Percentiles rank a stretch among this genome's conserved stretches.
Evolutionary conservation across 2,797 vertebrate species (phyloP).

Genomic region (Gymnodraco acuticeps): DNA sequence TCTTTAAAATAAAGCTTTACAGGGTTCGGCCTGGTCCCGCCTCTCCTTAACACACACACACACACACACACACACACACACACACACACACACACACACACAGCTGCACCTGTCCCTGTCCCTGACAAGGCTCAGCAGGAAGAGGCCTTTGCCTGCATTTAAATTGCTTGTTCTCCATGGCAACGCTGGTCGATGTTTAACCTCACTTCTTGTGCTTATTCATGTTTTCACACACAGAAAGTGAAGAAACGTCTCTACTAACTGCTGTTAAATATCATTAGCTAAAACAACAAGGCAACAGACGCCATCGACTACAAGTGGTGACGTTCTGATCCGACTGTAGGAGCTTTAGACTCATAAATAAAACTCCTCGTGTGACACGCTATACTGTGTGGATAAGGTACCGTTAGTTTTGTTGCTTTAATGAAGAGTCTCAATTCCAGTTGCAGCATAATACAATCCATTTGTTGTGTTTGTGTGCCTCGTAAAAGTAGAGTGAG

Average conservation of each 20-base stretch:
- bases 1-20: constrained; percentile 69
- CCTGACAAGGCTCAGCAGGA: constrained; percentile 68
- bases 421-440: too few species aligned
- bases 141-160: constrained; percentile 64
- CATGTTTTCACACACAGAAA: constrained; percentile 18
- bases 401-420: too few species aligned
- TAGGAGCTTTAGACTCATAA: too few species aligned
- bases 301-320: not conserved
- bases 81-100: constrained; percentile 44
- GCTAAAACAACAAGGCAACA: not conserved
- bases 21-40: constrained; percentile 36
- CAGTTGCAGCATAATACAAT: too few species aligned
- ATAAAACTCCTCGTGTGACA: too few species aligned
- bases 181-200: constrained; percentile 54
- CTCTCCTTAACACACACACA: constrained; percentile 33
- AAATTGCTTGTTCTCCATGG: constrained; percentile 63
- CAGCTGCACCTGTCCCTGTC: constrained; percentile 80
- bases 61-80: constrained; percentile 34
- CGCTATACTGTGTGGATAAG: too few species aligned
- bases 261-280: not conserved
- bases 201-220: constrained; percentile 32
- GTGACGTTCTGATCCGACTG: constrained; percentile 1
- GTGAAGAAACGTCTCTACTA: constrained; percentile 29
- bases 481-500: too few species aligned
- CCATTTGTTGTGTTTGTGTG: too few species aligned